phyloP scores from a whole-genome alignment of 2,888 invertebrate species.

The Caenorhabditis sulstoni region DNA sequence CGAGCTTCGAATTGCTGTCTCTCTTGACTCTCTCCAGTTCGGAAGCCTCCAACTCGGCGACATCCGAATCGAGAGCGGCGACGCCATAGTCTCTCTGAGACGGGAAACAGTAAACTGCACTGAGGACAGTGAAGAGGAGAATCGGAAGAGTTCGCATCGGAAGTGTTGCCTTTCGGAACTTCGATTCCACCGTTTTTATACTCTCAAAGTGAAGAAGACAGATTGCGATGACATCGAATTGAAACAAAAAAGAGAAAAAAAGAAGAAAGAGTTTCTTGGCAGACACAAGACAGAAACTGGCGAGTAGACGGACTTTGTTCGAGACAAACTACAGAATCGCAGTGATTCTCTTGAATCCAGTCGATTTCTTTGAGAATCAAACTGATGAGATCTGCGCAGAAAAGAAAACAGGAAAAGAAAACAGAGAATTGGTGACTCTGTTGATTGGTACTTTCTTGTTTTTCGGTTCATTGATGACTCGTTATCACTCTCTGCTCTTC shows the following conservation, averaged over 20 bases:
- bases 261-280: background rate
- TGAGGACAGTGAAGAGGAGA: slow-evolving; percentile 2
- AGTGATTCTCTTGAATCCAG: too few species aligned
- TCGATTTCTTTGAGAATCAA: too few species aligned
- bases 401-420: too few species aligned
- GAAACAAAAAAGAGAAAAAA: background rate
- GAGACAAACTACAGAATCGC: too few species aligned
- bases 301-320: too few species aligned
- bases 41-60: background rate
- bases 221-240: background rate
- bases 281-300: slow-evolving; percentile 11
- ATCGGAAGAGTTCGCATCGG: slow-evolving; percentile 34
- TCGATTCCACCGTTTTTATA: background rate
- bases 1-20: slow-evolving; percentile 30
- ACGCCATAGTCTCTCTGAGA: background rate
- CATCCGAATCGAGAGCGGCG: background rate
- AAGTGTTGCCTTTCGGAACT: background rate
- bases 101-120: slow-evolving; percentile 22
- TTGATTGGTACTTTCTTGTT: too few species aligned
- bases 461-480: too few species aligned
- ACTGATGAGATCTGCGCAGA: too few species aligned
- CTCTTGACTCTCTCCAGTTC: slow-evolving; percentile 22
- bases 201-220: background rate
- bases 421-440: too few species aligned
- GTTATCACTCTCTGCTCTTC: too few species aligned